These are phyloP conservation scores for Temnopleurus reevesii DNA, from an alignment of 53 echinoderm and acorn worm species.

Conservation along the genomic window DNA sequence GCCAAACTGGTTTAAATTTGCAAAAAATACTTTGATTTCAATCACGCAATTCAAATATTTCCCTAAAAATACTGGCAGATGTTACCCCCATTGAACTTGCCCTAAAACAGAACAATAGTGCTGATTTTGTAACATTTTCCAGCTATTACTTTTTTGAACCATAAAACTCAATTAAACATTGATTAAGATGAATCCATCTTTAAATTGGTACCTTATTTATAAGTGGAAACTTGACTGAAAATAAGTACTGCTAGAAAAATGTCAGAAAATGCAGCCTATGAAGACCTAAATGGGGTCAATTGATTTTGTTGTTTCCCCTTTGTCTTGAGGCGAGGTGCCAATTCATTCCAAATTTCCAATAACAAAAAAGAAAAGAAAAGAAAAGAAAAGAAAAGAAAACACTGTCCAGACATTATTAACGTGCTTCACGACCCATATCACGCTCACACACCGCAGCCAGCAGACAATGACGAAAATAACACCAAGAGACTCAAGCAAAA, in stretches of 20 bases:
- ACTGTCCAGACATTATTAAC: not conserved
- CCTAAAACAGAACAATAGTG: too few species aligned
- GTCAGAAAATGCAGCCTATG: not conserved
- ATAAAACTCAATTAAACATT: too few species aligned
- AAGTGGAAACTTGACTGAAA: not conserved
- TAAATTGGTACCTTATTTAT: not conserved
- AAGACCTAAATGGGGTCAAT: slow-evolving; percentile 30
- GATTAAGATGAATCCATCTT: too few species aligned
- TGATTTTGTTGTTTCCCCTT: not conserved
- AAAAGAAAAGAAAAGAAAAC: not conserved
- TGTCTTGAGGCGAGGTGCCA: slow-evolving; percentile 16
- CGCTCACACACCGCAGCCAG: not conserved
- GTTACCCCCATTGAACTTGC: too few species aligned
- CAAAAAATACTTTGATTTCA: too few species aligned
- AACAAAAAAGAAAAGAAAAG: slow-evolving; percentile 18
- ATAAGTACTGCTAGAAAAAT: not conserved
- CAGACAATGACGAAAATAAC: not conserved
- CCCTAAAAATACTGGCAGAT: too few species aligned
- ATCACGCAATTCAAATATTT: too few species aligned
- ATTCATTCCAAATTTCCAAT: slow-evolving; percentile 21
- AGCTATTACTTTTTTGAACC: too few species aligned
- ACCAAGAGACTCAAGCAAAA: not conserved
- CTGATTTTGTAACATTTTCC: too few species aligned
- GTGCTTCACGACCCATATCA: slow-evolving; percentile 7
- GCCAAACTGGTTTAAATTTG: too few species aligned